These are phyloP conservation scores for Barypeithes pellucidus DNA, from an alignment of 2,888 invertebrate species.

Conservation along the genomic window DNA sequence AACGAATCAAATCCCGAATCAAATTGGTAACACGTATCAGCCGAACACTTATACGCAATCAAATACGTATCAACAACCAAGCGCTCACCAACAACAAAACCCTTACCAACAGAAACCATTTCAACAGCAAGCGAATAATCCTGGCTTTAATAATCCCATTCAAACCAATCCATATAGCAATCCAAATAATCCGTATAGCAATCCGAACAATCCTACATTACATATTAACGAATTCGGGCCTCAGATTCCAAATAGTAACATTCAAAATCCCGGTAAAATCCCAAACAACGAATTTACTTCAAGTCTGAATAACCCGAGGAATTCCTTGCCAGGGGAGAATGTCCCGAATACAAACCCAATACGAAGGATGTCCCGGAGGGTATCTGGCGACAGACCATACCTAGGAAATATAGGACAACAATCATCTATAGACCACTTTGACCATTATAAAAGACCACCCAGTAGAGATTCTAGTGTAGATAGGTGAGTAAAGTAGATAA, in stretches of 20 bases:
- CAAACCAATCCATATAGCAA: constrained; percentile 49
- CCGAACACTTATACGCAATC: constrained; percentile 16
- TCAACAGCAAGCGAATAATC: constrained; percentile 56
- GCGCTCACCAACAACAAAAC: constrained; percentile 55
- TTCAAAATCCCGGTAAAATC: constrained; percentile 27
- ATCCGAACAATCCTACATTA: constrained; percentile 41
- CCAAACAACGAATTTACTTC: constrained; percentile 44
- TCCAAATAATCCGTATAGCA: constrained; percentile 54
- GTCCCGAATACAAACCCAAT: constrained; percentile 62
- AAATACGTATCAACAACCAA: constrained; percentile 52
- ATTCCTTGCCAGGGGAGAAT: constrained; percentile 57
- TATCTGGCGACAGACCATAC: constrained; percentile 71
- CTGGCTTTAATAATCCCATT: constrained; percentile 52
- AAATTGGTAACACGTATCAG: constrained; percentile 53
- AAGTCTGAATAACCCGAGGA: constrained; percentile 48
- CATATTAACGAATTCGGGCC: constrained; percentile 59
- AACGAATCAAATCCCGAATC: constrained; percentile 59
- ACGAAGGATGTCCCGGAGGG: constrained; percentile 73
- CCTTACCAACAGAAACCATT: constrained; percentile 64
- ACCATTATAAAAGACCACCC: constrained; percentile 94
- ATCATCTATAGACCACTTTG: constrained; percentile 91
- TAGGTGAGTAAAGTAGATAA: constrained; percentile 58
- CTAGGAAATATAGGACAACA: constrained; percentile 71
- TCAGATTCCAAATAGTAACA: constrained; percentile 50
- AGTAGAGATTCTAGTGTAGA: constrained; percentile 91